Base-by-base conservation (phyloP, 2,797 vertebrate genomes). In the Potorous gilbertii region DNA sequence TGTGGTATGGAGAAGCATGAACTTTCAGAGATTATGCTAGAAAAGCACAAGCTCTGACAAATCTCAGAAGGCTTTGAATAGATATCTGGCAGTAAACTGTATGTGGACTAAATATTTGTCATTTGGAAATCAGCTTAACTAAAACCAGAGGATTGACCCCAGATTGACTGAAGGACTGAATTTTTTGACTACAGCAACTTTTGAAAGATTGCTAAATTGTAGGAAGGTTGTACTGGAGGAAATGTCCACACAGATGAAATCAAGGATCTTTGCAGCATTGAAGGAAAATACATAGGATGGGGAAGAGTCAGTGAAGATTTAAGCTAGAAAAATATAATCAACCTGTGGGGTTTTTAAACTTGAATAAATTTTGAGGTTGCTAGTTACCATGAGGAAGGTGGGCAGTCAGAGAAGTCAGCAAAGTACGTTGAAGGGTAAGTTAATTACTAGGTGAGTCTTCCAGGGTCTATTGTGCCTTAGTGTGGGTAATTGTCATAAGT, bases 401-500 rank as follows among this genome's bases (percentile, higher is more conserved):
- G 93, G 28, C 74, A 50, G n/a, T 66, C 62, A 74, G 18, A 74
- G 21, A 54, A 54, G 5, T 96, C 3, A 12, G 31, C n/a, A 52
- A 74, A 93, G 74, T 57, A 56, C 56, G 31, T 10, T 13, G n/a
- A 90, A 59, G 12, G 90, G 40, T 29, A 90, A 92, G 4, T 54
- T 54, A 92, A 31, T 93, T 94, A 91, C 40, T 92, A 40, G 66
- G 16, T 90, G n/a, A 94, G 50, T 31, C 34, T 46, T 94, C 92
- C 11, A 46, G 6, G 90, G 54, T 94, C 50, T 24, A 0, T 54
- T 13, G 0, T 74, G 66, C 18, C 66, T 74, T 92, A 40, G 50
- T 87, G 95, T 90, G 56, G 62, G 28, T 94, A 55, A 91, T 34
- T 59, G 93, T 66, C 62, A 91, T 56, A 52, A 55, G 55, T 93